These are phyloP conservation scores for Chaetops frenatus DNA, from an alignment of 2,113 vertebrate genomes.

Conservation along the genomic window DNA sequence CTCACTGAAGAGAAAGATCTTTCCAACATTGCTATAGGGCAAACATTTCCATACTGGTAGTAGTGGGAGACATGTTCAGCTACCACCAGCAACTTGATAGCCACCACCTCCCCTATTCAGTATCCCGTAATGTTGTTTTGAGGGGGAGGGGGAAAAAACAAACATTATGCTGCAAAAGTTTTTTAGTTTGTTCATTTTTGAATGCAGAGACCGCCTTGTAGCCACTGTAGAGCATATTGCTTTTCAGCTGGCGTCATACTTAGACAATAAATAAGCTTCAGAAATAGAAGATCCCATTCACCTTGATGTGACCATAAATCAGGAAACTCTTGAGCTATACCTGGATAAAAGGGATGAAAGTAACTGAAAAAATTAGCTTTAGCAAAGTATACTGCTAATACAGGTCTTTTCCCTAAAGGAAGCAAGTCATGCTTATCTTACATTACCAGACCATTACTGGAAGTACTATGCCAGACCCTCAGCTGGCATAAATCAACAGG, in stretches of 20 bases:
- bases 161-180: neutral
- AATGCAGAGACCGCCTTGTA: neutral
- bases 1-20: neutral
- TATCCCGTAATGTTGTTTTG: neutral
- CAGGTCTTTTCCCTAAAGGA: neutral
- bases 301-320: neutral
- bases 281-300: neutral
- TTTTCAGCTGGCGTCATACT: neutral
- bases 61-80: neutral
- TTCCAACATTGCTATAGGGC: neutral
- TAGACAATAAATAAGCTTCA: neutral
- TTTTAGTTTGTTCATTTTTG: neutral
- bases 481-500: conserved; percentile 6
- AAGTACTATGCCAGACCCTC: conserved; percentile 4
- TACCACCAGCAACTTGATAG: neutral
- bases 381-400: neutral
- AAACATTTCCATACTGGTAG: neutral
- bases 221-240: neutral
- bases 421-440: neutral
- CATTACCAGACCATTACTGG: neutral
- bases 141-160: no score
- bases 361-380: neutral
- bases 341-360: neutral
- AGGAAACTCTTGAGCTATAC: neutral
- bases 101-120: neutral